Percentiles rank a stretch among this genome's conserved stretches.
Conservation (phyloP, 2,888 invertebrate species). For the Ormyrus labotus region DNA sequence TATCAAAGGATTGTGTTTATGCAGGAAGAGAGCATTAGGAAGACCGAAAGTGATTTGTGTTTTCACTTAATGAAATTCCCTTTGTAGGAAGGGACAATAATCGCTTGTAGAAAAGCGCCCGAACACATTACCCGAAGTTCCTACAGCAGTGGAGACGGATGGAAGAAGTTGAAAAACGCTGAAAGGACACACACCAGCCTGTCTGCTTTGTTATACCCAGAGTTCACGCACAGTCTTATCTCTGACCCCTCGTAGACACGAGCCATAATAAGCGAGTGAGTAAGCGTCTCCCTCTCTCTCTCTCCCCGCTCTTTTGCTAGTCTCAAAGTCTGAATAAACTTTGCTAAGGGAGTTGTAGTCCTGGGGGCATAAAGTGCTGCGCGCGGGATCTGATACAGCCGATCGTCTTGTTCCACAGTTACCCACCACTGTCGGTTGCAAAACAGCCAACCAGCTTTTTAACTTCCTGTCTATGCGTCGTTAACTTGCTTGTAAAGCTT, state of each 20-base stretch:
- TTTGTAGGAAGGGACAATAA: no score
- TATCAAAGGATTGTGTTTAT: no score
- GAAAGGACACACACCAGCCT: neutral
- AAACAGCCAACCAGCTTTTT: no score
- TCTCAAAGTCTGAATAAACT: slow-evolving; percentile 64
- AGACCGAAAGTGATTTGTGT: neutral
- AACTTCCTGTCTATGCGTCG: no score
- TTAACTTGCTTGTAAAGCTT: no score
- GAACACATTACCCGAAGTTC: neutral
- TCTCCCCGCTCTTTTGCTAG: slow-evolving; percentile 1
- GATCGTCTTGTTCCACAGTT: slow-evolving; percentile 61
- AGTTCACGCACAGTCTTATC: neutral
- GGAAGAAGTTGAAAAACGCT: no score
- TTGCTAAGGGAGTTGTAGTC: slow-evolving; percentile 62
- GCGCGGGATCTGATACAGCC: slow-evolving; percentile 62
- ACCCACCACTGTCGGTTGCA: no score
- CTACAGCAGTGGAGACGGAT: no score
- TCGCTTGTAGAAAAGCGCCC: neutral
- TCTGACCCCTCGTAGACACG: neutral
- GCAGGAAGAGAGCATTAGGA: no score
- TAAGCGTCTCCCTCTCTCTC: slow-evolving; percentile 17
- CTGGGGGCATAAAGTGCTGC: slow-evolving; percentile 57
- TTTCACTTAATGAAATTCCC: slow-evolving; percentile 12
- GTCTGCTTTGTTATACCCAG: neutral
- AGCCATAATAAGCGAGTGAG: slow-evolving; percentile 3